These are phyloP conservation scores for Mico argentatus DNA, from an alignment of 2,797 vertebrate genomes.

Conservation along the genomic window DNA sequence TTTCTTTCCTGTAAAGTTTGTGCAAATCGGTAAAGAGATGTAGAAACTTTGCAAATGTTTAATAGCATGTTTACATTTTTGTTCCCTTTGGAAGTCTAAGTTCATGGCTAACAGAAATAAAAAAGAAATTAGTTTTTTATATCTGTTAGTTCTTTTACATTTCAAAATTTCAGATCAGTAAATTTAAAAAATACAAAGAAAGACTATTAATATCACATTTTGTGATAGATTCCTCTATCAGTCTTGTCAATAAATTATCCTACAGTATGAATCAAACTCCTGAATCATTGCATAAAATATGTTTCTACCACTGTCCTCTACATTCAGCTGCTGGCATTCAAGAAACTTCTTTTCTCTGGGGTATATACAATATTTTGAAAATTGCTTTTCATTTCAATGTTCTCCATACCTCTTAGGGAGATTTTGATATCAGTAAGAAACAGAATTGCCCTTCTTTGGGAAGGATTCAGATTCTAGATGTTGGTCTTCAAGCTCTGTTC, in stretches of 20 bases:
- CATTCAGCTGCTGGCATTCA: neutral
- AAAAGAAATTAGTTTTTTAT: neutral
- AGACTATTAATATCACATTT: neutral
- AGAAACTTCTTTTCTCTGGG: conserved; percentile 18
- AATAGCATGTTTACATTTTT: neutral
- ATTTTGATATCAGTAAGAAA: conserved; percentile 30
- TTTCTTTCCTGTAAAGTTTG: neutral
- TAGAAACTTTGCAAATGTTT: neutral
- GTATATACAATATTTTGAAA: conserved; percentile 26
- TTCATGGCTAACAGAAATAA: neutral
- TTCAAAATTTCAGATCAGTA: conserved; percentile 18
- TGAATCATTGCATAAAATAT: conserved; percentile 24
- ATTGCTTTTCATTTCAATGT: conserved; percentile 18
- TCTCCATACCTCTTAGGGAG: neutral
- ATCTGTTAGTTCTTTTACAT: neutral
- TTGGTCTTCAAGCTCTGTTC: neutral
- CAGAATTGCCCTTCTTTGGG: neutral
- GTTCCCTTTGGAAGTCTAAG: neutral
- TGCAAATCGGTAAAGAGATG: neutral
- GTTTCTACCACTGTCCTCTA: neutral
- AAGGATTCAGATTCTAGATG: neutral
- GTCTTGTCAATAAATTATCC: neutral
- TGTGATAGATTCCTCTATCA: neutral
- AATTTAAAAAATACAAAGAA: neutral
- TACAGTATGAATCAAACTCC: neutral